Evolutionary conservation across 2,888 invertebrate genomes (phyloP), one percentile per base, ranked within the genome.

Genomic region (Leucoma salicis): DNA sequence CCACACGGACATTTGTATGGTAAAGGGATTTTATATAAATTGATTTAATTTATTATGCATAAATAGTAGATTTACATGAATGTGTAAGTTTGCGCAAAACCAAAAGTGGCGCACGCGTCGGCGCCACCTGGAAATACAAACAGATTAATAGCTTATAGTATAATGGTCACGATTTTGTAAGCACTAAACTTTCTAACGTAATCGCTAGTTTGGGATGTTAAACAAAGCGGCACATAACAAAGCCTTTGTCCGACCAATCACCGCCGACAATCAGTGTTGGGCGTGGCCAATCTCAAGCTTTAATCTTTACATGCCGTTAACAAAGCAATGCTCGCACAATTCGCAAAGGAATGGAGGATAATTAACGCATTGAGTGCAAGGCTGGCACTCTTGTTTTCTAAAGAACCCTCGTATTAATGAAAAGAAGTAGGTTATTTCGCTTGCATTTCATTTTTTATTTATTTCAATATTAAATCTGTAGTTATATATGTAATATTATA

Each of bases 221-320:
- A 81, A 81, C 77, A 81, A 79, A 77, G 76, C 75, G 76, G 78
- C 70, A 61, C 67, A 65, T 63, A 76, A 84, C 82, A 83, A 83
- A 85, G 82, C 71, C 54, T 63, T 54, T 58, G 68, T 51, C 68
- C 70, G 61, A 72, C 87, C 87, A 88, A 88, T 87, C 84, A 72
- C 64, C 53, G 67, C 57, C 53, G 57, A 61, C 66, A 72, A 72
- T 70, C 69, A 70, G 56, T 55, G 49, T 53, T 66, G 78, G 88
- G 88, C 87, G 88, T 74, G 76, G 83, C 76, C 66, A 70, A 74
- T 75, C 64, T 73, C 64, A 54, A 66, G 70, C 70, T 75, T 70
- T 74, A 75, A 78, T 73, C 70, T 77, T 73, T 62, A 71, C 74
- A 73, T 68, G 64, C 62, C 59, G 66, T 64, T 69, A 77, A 78